Evolutionary conservation across 2,888 invertebrate genomes (phyloP).

Genomic region (Tetrapedia diversipes): DNA sequence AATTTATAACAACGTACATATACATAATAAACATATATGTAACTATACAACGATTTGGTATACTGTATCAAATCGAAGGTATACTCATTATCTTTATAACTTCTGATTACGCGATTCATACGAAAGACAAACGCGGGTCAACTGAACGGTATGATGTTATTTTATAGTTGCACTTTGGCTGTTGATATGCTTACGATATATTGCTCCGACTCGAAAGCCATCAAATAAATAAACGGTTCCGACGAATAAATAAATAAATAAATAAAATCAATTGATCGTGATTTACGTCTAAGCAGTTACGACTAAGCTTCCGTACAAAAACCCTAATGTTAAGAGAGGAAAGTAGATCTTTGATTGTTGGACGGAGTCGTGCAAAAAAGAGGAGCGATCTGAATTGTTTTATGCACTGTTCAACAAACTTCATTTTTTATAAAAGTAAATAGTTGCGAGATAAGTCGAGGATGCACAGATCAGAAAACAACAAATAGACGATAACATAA

Average conservation of each 20-base stretch:
- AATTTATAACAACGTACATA: conserved; percentile 7
- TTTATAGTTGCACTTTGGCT: conserved; percentile 32
- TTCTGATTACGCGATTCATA: conserved; percentile 15
- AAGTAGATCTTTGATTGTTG: conserved; percentile 62
- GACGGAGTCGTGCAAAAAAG: conserved; percentile 73
- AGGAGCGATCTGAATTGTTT: conserved; percentile 43
- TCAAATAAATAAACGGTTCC: conserved; percentile 50
- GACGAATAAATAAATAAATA: conserved; percentile 53
- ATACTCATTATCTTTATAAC: conserved; percentile 13
- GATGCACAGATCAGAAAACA: conserved; percentile 14
- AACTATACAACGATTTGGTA: conserved; percentile 4
- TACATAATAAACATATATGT: no score
- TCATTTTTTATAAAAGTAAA: conserved; percentile 15
- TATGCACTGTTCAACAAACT: conserved; percentile 8
- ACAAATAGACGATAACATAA: conserved; percentile 20
- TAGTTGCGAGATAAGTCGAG: conserved; percentile 6
- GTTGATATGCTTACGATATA: conserved; percentile 71
- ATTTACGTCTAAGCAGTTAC: conserved; percentile 62
- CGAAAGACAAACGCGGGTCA: conserved; percentile 23
- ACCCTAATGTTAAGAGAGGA: conserved; percentile 64
- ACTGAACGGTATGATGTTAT: conserved; percentile 28
- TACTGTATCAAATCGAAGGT: conserved; percentile 10
- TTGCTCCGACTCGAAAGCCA: conserved; percentile 52
- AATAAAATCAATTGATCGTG: conserved; percentile 61
- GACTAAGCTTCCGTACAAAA: conserved; percentile 66